phyloP scores from a whole-genome alignment of 1,140 invertebrate species.

The Hyles euphorbiae region DNA sequence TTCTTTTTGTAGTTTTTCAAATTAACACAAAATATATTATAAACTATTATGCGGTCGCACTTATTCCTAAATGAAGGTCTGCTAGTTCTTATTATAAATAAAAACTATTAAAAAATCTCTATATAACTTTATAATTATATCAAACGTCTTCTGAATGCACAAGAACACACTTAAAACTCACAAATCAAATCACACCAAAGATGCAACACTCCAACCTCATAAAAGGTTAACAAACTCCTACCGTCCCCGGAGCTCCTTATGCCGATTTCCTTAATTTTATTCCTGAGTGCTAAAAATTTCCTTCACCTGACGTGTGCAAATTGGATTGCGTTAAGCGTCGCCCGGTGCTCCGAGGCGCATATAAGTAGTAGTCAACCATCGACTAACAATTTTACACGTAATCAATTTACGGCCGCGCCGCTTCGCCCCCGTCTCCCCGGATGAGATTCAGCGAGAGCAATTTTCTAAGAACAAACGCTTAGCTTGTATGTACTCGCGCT shows the following conservation, averaged over 20 bases:
- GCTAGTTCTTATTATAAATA: no score
- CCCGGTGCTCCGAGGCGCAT: conserved; percentile 33
- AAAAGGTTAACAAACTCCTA: no score
- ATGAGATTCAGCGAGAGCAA: neutral
- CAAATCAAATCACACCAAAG: no score
- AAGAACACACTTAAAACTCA: no score
- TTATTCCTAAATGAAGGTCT: no score
- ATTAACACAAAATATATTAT: no score
- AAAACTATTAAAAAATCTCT: no score
- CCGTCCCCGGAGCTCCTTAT: neutral
- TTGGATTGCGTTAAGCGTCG: conserved; percentile 34
- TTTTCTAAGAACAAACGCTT: conserved; percentile 1
- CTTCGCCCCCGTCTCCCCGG: conserved; percentile 20
- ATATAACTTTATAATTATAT: no score
- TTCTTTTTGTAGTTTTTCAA: no score
- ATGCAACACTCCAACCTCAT: no score
- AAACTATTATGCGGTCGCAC: no score
- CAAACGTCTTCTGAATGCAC: no score
- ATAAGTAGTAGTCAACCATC: conserved; percentile 45
- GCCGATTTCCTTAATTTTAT: conserved; percentile 10
- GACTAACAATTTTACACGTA: conserved; percentile 51
- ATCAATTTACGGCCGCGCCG: conserved; percentile 40
- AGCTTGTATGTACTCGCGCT: neutral
- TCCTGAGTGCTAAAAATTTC: conserved; percentile 8
- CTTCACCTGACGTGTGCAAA: conserved; percentile 28